Conservation (phyloP, 2,888 invertebrate genomes). For the Agriopis leucophaearia region DNA sequence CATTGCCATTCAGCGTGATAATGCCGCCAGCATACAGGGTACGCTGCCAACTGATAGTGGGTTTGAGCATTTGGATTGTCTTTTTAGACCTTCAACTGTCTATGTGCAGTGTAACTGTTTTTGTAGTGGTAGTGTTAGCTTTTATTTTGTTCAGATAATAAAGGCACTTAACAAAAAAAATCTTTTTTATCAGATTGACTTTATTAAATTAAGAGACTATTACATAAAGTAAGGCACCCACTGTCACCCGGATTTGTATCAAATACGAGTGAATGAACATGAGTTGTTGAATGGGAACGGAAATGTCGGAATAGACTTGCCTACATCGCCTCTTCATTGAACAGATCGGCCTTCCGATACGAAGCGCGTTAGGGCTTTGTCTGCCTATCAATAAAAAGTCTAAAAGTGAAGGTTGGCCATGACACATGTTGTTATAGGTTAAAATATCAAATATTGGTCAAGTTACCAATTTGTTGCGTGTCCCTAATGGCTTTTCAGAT, state of each 20-base stretch:
- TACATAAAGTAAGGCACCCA: neutral
- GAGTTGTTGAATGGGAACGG: conserved; percentile 17
- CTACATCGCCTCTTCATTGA: conserved; percentile 28
- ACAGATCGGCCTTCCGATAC: conserved; percentile 25
- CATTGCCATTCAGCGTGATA: no score
- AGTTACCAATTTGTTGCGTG: no score
- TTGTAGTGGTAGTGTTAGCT: no score
- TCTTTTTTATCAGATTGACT: neutral
- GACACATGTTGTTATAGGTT: neutral
- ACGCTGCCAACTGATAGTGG: no score
- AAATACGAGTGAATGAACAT: conserved; percentile 26
- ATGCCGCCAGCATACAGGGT: no score
- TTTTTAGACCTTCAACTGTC: no score
- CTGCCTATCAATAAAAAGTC: conserved; percentile 20
- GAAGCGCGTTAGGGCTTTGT: conserved; percentile 19
- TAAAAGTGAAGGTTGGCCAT: conserved; percentile 12
- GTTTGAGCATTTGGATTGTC: no score
- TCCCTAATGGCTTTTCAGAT: no score
- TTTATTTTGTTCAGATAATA: no score
- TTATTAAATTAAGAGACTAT: neutral
- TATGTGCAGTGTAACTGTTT: no score
- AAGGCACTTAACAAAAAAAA: neutral
- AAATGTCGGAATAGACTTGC: conserved; percentile 28
- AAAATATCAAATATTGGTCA: no score
- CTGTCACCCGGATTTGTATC: conserved; percentile 20